Conservation (phyloP, 2,888 invertebrate genomes). For the Campoplex capitator region DNA sequence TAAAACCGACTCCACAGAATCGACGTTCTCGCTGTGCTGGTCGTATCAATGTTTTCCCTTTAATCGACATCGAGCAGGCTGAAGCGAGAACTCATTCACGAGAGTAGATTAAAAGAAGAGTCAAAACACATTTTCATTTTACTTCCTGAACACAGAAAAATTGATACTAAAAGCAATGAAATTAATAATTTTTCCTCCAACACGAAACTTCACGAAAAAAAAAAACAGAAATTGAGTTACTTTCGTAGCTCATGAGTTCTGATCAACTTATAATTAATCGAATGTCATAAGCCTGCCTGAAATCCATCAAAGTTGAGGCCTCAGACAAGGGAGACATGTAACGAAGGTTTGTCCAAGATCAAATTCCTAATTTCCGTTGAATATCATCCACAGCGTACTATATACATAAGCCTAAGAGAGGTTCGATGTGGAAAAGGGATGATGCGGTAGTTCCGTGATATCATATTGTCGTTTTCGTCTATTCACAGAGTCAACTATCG, state of each 20-base stretch:
- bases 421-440: conserved; percentile 16
- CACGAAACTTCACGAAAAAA: no score
- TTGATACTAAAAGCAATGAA: no score
- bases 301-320: background rate
- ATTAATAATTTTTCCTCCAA: no score
- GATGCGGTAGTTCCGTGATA: conserved; percentile 57
- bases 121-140: no score
- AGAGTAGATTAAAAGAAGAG: background rate
- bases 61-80: background rate
- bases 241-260: background rate
- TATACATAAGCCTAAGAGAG: background rate
- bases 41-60: background rate
- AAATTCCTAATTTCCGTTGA: conserved; percentile 61
- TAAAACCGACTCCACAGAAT: background rate
- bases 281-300: background rate
- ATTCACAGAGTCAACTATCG: conserved; percentile 10
- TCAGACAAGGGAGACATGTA: background rate
- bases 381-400: conserved; percentile 1
- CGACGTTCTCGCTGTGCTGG: background rate
- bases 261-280: background rate
- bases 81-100: background rate
- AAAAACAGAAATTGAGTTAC: no score
- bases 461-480: conserved; percentile 41
- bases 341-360: conserved; percentile 36
- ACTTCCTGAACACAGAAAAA: no score